These are phyloP conservation scores for Alcis repandata DNA, from an alignment of 2,888 invertebrate species.

Conservation along the genomic window DNA sequence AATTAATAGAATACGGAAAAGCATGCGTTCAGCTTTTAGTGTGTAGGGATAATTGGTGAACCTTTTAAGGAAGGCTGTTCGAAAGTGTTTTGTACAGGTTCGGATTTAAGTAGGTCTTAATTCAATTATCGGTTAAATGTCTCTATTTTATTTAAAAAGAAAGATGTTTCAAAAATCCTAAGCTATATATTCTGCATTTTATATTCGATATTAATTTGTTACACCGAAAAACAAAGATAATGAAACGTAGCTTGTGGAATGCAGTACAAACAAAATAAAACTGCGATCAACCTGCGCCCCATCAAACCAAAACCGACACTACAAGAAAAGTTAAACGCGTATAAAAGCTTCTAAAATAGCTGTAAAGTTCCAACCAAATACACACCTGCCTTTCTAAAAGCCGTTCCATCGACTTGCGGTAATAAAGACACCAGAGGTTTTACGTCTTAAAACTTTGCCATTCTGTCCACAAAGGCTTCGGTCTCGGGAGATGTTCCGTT, in stretches of 20 bases:
- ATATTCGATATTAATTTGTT: too few species aligned
- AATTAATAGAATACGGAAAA: slow-evolving; percentile 51
- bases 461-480: slow-evolving; percentile 53
- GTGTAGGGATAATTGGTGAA: slow-evolving; percentile 10
- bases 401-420: slow-evolving; percentile 38
- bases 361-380: slow-evolving; percentile 30
- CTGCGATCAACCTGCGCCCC: background rate
- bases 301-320: slow-evolving; percentile 13
- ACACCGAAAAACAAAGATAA: background rate
- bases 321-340: slow-evolving; percentile 14
- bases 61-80: slow-evolving; percentile 6
- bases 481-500: slow-evolving; percentile 51
- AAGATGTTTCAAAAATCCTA: too few species aligned
- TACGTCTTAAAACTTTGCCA: slow-evolving; percentile 55
- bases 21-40: slow-evolving; percentile 37
- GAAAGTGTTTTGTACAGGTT: slow-evolving; percentile 5
- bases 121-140: background rate
- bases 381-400: slow-evolving; percentile 36
- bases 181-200: too few species aligned
- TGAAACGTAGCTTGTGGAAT: background rate
- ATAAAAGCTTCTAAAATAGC: slow-evolving; percentile 31
- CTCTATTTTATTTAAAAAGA: background rate
- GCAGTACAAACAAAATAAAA: slow-evolving; percentile 7
- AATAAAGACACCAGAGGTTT: slow-evolving; percentile 54
- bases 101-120: slow-evolving; percentile 4